A percentile compares a stretch with the other conserved stretches of the same genome.
Evolutionary conservation across 2,113 vertebrate genomes (phyloP).

Genomic region (Scolopax mira): DNA sequence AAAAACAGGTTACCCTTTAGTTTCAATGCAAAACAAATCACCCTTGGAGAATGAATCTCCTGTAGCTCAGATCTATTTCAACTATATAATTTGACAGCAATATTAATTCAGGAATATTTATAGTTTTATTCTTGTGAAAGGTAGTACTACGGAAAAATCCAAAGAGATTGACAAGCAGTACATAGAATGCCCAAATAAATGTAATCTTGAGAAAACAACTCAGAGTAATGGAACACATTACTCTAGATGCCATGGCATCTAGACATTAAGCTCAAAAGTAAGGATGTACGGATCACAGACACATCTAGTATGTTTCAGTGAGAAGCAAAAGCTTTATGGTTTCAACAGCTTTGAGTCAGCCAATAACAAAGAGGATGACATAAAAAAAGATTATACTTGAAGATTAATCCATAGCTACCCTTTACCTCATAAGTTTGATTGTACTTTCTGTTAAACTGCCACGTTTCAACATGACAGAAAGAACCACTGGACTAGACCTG

Average conservation of each 20-base stretch:
- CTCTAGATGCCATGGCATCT: neutral
- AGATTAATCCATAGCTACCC: neutral
- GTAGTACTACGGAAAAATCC: neutral
- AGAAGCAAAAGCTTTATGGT: neutral
- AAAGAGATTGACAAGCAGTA: neutral
- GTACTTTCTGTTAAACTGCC: neutral
- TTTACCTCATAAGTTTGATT: neutral
- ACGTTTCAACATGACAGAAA: neutral
- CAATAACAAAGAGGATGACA: neutral
- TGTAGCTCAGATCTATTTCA: neutral
- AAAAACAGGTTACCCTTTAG: neutral
- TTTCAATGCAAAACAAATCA: neutral
- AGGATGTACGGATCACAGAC: neutral
- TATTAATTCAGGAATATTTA: neutral
- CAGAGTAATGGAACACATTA: neutral
- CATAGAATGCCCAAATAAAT: neutral
- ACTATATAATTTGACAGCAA: neutral
- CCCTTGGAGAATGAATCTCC: neutral
- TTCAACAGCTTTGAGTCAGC: neutral
- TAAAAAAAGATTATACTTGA: neutral
- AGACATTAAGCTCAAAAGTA: neutral
- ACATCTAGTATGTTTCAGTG: fast-evolving
- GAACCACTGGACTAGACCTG: neutral
- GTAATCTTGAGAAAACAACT: neutral
- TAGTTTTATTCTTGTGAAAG: neutral